These are phyloP conservation scores for Bettongia penicillata DNA, from an alignment of 2,113 vertebrate species.

Conservation along the genomic window DNA sequence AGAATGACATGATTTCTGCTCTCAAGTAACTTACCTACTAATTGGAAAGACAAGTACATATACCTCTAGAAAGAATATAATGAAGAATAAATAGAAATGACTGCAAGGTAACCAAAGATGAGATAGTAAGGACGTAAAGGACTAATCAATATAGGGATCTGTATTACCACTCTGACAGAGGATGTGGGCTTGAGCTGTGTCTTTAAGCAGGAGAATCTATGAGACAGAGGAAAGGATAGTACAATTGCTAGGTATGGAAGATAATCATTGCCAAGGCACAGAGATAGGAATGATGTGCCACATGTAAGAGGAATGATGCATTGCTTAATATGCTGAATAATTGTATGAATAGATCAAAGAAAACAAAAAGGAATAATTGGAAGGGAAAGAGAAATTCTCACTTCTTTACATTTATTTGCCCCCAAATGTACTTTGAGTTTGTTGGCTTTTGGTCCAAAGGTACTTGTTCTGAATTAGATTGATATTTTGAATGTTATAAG, in stretches of 20 bases:
- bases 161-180: not conserved
- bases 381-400: not conserved
- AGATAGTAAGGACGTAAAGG: not conserved
- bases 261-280: no score
- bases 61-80: not conserved
- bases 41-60: not conserved
- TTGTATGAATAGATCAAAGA: not conserved
- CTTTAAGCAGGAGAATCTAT: not conserved
- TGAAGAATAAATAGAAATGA: not conserved
- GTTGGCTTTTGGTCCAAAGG: not conserved
- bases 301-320: not conserved
- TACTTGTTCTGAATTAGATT: not conserved
- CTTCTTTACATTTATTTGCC: not conserved
- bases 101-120: not conserved
- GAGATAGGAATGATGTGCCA: not conserved
- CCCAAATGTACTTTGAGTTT: constrained; percentile 2
- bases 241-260: no score
- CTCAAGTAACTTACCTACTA: not conserved
- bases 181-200: not conserved
- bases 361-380: not conserved
- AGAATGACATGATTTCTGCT: not conserved
- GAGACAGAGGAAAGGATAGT: not conserved
- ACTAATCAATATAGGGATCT: not conserved
- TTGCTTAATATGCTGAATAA: not conserved
- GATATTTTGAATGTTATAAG: not conserved